These are phyloP conservation scores for Takifugu flavidus DNA, from an alignment of 2,113 vertebrate genomes.

Conservation along the genomic window DNA sequence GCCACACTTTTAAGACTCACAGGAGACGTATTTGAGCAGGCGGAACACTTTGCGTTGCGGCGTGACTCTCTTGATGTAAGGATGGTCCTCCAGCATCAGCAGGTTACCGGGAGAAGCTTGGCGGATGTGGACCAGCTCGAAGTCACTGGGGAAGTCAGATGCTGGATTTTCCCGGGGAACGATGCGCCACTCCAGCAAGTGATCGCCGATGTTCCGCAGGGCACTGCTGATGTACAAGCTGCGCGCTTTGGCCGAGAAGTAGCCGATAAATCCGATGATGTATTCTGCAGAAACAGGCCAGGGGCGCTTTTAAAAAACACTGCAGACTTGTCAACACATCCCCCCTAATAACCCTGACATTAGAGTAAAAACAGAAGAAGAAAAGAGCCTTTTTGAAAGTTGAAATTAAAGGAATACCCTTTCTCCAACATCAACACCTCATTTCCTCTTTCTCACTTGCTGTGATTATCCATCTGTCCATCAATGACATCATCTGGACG, in stretches of 20 bases:
- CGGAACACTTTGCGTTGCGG: slow-evolving; percentile 94
- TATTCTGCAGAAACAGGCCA: slow-evolving; percentile 80
- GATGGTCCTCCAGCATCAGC: slow-evolving; percentile 87
- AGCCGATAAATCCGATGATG: slow-evolving; percentile 90
- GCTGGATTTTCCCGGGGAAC: slow-evolving; percentile 93
- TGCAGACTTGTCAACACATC: no score
- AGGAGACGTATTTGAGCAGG: slow-evolving; percentile 81
- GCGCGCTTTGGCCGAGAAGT: slow-evolving; percentile 90
- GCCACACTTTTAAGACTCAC: not conserved
- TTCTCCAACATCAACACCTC: no score
- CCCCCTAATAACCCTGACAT: no score
- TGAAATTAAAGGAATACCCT: no score
- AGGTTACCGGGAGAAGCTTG: slow-evolving; percentile 82
- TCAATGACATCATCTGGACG: not conserved
- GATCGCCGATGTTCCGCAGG: slow-evolving; percentile 77
- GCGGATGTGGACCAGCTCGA: slow-evolving; percentile 92
- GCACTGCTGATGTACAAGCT: slow-evolving; percentile 93
- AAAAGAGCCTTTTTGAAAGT: no score
- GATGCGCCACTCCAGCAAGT: slow-evolving; percentile 88
- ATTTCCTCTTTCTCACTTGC: not conserved
- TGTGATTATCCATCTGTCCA: not conserved
- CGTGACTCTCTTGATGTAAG: slow-evolving; percentile 95
- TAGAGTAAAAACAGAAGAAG: no score
- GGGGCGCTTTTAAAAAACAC: not conserved
- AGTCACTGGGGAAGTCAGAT: slow-evolving; percentile 96